Conservation (phyloP, 2,113 vertebrate species). For the Hippolais icterina region DNA sequence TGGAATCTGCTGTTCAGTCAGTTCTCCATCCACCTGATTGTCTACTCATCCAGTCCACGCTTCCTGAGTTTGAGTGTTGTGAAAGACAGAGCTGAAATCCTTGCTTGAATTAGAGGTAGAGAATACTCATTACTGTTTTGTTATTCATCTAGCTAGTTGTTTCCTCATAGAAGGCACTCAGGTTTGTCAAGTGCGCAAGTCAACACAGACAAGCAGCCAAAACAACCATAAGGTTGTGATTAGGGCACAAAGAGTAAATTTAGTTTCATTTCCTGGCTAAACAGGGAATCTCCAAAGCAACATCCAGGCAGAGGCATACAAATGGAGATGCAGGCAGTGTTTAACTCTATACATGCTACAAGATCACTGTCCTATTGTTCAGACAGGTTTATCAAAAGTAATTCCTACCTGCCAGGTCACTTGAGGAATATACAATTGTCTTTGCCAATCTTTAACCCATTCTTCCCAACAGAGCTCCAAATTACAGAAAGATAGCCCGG, state of each 20-base stretch:
- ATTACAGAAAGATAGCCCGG: neutral
- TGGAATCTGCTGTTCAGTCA: neutral
- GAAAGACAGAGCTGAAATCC: neutral
- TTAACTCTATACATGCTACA: neutral
- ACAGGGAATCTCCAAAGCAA: neutral
- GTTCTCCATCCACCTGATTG: neutral
- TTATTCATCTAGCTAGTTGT: neutral
- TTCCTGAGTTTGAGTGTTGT: neutral
- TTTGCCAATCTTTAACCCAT: neutral
- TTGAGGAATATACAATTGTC: neutral
- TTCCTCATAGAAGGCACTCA: neutral
- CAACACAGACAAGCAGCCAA: neutral
- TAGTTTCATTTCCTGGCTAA: neutral
- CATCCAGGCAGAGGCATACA: neutral
- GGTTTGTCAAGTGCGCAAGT: neutral
- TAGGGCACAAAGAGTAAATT: neutral
- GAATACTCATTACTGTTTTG: neutral
- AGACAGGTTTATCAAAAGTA: neutral
- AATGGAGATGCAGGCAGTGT: neutral
- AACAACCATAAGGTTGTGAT: too few relatives aligned
- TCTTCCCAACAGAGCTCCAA: neutral
- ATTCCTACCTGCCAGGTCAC: neutral
- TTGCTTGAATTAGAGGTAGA: neutral
- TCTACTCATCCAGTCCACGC: fast-evolving
- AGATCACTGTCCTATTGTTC: neutral